Evolutionary conservation across 2,888 invertebrate species (phyloP).

Genomic region (Agrochola macilenta): DNA sequence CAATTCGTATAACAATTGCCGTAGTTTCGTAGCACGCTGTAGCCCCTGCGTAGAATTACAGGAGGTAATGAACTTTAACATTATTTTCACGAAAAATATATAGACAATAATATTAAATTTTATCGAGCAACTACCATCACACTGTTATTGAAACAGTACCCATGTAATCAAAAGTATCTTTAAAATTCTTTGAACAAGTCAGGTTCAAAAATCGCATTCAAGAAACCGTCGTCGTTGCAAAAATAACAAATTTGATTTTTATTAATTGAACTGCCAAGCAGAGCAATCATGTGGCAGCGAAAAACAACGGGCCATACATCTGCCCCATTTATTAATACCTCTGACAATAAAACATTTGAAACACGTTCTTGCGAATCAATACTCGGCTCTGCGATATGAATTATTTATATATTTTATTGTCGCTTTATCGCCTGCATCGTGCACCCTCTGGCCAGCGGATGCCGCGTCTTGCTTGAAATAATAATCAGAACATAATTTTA

Average conservation of each 20-base stretch:
- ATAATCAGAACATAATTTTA: constrained; percentile 89
- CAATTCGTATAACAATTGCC: too few relatives aligned
- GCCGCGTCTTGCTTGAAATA: constrained; percentile 82
- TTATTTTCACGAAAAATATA: neutral
- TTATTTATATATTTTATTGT: constrained; percentile 90
- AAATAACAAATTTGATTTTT: constrained; percentile 83
- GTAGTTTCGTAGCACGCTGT: neutral
- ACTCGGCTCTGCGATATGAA: constrained; percentile 84
- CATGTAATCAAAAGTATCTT: constrained; percentile 31
- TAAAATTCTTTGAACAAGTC: constrained; percentile 23
- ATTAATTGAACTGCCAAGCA: constrained; percentile 84
- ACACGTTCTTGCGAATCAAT: constrained; percentile 90
- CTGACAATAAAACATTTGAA: constrained; percentile 88
- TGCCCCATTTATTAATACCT: constrained; percentile 88
- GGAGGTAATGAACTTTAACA: neutral
- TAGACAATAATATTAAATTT: constrained; percentile 13
- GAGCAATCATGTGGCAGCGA: constrained; percentile 76
- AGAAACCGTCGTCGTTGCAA: constrained; percentile 58
- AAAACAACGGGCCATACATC: constrained; percentile 82
- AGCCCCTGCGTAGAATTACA: too few relatives aligned
- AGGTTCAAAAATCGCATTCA: constrained; percentile 36
- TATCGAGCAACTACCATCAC: neutral
- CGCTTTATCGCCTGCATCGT: constrained; percentile 87
- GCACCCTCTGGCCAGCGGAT: constrained; percentile 64
- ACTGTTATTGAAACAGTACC: constrained; percentile 34